phyloP scores from a whole-genome alignment of 2,888 invertebrate species.

The Apamea anceps region DNA sequence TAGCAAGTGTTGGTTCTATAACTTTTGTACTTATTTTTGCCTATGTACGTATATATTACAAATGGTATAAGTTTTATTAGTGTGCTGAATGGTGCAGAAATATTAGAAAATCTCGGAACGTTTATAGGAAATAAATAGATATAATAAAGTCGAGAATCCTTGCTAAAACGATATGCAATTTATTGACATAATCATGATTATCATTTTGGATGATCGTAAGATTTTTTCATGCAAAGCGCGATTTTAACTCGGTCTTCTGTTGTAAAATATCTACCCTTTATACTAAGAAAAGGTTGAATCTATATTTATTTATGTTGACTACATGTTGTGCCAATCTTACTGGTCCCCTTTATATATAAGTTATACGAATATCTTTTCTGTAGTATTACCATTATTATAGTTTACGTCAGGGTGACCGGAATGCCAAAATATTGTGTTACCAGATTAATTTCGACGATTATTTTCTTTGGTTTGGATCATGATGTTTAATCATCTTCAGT shows the following conservation, averaged over 20 bases:
- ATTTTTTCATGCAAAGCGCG: neutral
- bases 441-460: slow-evolving; percentile 58
- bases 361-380: slow-evolving; percentile 51
- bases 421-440: slow-evolving; percentile 79
- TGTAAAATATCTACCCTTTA: slow-evolving; percentile 20
- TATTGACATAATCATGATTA: neutral
- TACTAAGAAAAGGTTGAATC: slow-evolving; percentile 43
- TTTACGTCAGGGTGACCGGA: slow-evolving; percentile 70
- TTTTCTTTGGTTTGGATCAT: slow-evolving; percentile 28
- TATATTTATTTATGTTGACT: slow-evolving; percentile 54
- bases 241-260: slow-evolving; percentile 27
- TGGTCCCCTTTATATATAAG: slow-evolving; percentile 51
- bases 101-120: neutral
- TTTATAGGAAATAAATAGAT: slow-evolving; percentile 24
- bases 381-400: slow-evolving; percentile 55
- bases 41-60: slow-evolving; percentile 43
- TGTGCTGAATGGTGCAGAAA: slow-evolving; percentile 35
- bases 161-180: slow-evolving; percentile 1
- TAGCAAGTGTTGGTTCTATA: slow-evolving; percentile 53
- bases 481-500: neutral
- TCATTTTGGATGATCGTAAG: neutral
- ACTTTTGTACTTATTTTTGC: slow-evolving; percentile 66
- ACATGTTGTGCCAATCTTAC: slow-evolving; percentile 61
- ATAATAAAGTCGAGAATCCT: slow-evolving; percentile 1
- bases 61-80: slow-evolving; percentile 41